Percentiles rank a stretch among this genome's conserved stretches.
Conservation (phyloP, 1,140 invertebrate species). For the Tigriopus japonicus region DNA sequence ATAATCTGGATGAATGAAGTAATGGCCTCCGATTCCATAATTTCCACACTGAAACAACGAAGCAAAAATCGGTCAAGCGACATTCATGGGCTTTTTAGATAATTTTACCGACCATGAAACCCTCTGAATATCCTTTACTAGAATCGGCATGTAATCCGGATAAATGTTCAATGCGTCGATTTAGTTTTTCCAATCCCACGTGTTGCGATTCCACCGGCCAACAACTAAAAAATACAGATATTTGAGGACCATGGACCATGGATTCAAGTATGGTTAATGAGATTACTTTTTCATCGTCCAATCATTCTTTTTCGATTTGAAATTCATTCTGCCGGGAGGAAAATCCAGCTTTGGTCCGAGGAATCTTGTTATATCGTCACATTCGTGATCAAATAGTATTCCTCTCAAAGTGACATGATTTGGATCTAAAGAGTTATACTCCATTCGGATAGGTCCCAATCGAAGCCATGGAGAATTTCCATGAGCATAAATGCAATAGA, state of each 20-base stretch:
- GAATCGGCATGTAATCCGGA: not conserved
- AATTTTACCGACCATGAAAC: not conserved
- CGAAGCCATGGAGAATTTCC: not conserved
- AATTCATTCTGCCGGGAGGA: slow-evolving; percentile 6
- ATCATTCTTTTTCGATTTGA: not conserved
- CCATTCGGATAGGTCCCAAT: slow-evolving; percentile 6
- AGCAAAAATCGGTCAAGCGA: too few species aligned
- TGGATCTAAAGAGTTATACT: not conserved
- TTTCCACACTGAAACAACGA: slow-evolving; percentile 1
- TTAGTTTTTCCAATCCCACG: slow-evolving; percentile 6
- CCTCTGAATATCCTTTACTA: not conserved
- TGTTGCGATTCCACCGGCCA: slow-evolving; percentile 2
- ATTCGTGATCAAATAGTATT: not conserved
- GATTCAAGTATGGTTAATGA: not conserved
- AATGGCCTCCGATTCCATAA: slow-evolving; percentile 11
- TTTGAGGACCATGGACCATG: slow-evolving; percentile 4
- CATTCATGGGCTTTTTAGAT: too few species aligned
- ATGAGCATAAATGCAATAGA: slow-evolving; percentile 4
- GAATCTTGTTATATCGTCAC: slow-evolving; percentile 2
- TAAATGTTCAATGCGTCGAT: not conserved
- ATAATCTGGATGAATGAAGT: not conserved
- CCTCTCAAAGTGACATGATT: not conserved
- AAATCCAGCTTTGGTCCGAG: slow-evolving; percentile 2
- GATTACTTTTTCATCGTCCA: slow-evolving; percentile 13
- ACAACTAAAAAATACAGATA: not conserved